Base-by-base conservation (phyloP, 2,888 invertebrate genomes). In the Pyrgus malvae region DNA sequence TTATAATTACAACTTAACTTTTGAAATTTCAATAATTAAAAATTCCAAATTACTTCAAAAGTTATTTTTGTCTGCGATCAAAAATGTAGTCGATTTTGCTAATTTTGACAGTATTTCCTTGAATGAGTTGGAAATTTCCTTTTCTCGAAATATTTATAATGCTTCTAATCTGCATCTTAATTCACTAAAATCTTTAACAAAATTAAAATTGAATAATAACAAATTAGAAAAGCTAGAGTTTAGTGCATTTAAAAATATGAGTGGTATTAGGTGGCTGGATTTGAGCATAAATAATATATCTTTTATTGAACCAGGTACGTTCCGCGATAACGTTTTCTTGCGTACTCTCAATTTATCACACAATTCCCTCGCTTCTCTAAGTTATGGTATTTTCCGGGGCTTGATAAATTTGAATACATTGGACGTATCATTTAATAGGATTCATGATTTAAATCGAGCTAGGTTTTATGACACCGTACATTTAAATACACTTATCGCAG, bases 31-130 rank as follows among this genome's bases (percentile, higher is more conserved):
- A 0, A 27, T 68, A 1, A 38, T 83, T 2, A 59, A 59, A 27
- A 59, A 61, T 4, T 57, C 61, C 7, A 63, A 45, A 53, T 65
- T 61, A 23, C 67, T 84, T 44, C 27, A 60, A 2, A 61, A 53
- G 23, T 59, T 85, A n/a, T 53, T 61, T 48, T 42, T 85, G 35
- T 79, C 80, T 1, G 78, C 79, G 5, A 63, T 70, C 3, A 63
- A 63, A 55, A 60, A 57, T 14, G 55, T 60, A 3, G 55, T 75
- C 5, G 59, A 56, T 19, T 83, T 83, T 61, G 40, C 40, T 6
- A 27, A 62, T 19, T 51, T 68, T 2, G 53, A 56, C 35, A 58
- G 64, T 23, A 48, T 62, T 8, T 50, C 62, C 5, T 19, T 83
- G 21, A 58, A 61, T 7, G 56, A 63, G 9, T 58, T 85, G 19